Evolutionary conservation across 2,888 invertebrate species (phyloP).

Genomic region (Listrodromus nycthemerus): DNA sequence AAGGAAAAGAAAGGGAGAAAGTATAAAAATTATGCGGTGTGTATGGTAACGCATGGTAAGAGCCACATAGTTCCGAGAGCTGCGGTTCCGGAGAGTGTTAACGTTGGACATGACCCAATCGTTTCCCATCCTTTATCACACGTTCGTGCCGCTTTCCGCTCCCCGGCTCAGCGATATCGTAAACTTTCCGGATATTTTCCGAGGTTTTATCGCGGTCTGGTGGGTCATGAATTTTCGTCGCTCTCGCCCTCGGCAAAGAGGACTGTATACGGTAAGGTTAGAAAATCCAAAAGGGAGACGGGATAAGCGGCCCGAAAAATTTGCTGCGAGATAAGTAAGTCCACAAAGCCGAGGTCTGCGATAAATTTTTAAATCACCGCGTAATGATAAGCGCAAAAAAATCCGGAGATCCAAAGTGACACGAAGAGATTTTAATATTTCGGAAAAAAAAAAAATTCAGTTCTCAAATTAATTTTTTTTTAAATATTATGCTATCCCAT

Average conservation of each 20-base stretch:
- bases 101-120: conserved; percentile 35
- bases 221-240: conserved; percentile 62
- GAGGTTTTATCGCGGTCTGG: conserved; percentile 58
- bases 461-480: no score
- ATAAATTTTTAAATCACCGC: conserved; percentile 9
- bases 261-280: conserved; percentile 6
- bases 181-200: conserved; percentile 63
- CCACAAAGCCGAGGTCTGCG: neutral
- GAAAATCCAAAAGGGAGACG: neutral
- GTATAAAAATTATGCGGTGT: conserved; percentile 25
- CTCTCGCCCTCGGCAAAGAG: conserved; percentile 31
- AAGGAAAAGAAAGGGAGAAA: neutral
- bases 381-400: neutral
- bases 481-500: no score
- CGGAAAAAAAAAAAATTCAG: no score
- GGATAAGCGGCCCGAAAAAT: conserved; percentile 4
- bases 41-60: conserved; percentile 35
- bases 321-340: neutral
- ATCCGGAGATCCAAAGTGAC: no score
- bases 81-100: conserved; percentile 14
- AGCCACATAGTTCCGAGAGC: conserved; percentile 1
- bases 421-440: no score
- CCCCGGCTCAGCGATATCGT: conserved; percentile 50
- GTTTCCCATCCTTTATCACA: conserved; percentile 45
- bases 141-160: conserved; percentile 12